Evolutionary conservation across 1,140 invertebrate species (phyloP).

Genomic region (honey bee (Apis mellifera)): Amel_HAv3.1 CM009937.2:2965501-2966000

Average conservation of each 20-base stretch:
- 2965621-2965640: too few species aligned
- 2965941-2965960: not conserved
- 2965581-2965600: too few species aligned
- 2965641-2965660: too few species aligned
- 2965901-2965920: too few species aligned
- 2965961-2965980: slow-evolving; percentile 48
- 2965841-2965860: not conserved
- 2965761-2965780: slow-evolving; percentile 49
- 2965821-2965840: slow-evolving; percentile 14
- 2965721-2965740: slow-evolving; percentile 25
- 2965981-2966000: slow-evolving; percentile 67
- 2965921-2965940: slow-evolving; percentile 2
- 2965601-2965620: too few species aligned
- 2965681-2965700: too few species aligned
- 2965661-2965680: too few species aligned
- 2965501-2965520: too few species aligned
- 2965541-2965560: too few species aligned
- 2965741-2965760: slow-evolving; percentile 44
- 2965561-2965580: too few species aligned
- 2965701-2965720: not conserved
- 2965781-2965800: slow-evolving; percentile 32
- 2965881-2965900: not conserved
- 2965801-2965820: slow-evolving; percentile 3
- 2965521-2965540: too few species aligned
- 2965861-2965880: too few species aligned